Percentiles rank a stretch among this genome's conserved stretches.
These are phyloP conservation scores for Wasmannia auropunctata DNA, from an alignment of 1,140 invertebrate genomes.

Conservation along the genomic window DNA sequence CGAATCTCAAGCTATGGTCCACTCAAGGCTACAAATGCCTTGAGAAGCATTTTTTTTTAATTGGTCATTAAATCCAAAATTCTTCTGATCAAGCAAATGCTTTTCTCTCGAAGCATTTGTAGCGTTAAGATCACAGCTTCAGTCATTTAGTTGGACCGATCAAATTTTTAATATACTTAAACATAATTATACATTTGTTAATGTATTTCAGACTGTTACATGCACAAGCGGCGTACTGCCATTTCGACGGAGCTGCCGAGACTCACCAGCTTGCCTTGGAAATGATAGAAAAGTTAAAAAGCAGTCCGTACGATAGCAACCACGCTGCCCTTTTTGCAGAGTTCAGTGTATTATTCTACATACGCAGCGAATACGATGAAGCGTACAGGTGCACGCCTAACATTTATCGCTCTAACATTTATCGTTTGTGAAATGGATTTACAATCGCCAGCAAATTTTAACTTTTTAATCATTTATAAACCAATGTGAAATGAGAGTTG, in stretches of 20 bases:
- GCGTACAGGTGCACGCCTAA: conserved; percentile 87
- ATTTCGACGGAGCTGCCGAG: conserved; percentile 89
- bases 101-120: no score
- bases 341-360: conserved; percentile 92
- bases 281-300: conserved; percentile 85
- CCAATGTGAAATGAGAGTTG: no score
- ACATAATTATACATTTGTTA: neutral
- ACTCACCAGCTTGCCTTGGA: conserved; percentile 88
- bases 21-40: no score
- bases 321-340: conserved; percentile 91
- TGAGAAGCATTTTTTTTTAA: no score
- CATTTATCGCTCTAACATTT: conserved; percentile 32
- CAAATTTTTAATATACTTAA: neutral
- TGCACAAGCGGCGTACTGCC: conserved; percentile 92
- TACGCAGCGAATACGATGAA: conserved; percentile 93
- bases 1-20: no score
- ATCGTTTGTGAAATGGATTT: neutral
- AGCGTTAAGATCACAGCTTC: no score
- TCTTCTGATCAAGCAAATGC: no score
- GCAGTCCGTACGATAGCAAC: conserved; percentile 85
- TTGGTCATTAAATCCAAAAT: no score
- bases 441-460: neutral
- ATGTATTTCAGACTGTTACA: conserved; percentile 90
- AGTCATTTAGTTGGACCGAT: neutral
- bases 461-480: neutral